Evolutionary conservation across 2,113 vertebrate genomes (phyloP).

Genomic region (Macquaria ambigua): DNA sequence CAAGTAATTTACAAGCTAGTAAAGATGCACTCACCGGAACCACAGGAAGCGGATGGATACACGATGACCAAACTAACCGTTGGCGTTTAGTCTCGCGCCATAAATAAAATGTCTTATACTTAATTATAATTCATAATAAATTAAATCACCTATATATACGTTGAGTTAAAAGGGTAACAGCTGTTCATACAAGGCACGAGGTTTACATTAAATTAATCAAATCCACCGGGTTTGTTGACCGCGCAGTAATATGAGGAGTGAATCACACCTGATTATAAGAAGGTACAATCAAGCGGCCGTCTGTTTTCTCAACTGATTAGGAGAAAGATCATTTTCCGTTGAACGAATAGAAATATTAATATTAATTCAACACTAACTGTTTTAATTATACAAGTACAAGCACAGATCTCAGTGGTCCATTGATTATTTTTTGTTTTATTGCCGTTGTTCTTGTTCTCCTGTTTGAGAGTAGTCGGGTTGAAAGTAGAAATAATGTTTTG

Average conservation of each 20-base stretch:
- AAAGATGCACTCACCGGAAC: not conserved
- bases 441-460: not conserved
- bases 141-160: not conserved
- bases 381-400: not conserved
- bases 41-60: not conserved
- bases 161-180: not conserved
- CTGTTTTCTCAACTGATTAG: too few species aligned
- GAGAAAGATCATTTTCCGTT: not conserved
- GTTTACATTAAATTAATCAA: not conserved
- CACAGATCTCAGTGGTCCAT: not conserved
- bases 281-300: not conserved
- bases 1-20: not conserved
- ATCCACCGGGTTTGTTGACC: not conserved
- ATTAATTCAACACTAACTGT: not conserved
- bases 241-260: not conserved
- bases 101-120: not conserved
- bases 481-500: not conserved
- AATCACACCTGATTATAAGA: not conserved
- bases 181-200: fast-evolving
- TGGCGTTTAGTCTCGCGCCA: not conserved
- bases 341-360: not conserved
- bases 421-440: not conserved
- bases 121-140: not conserved
- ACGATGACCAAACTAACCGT: not conserved
- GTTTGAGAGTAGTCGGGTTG: not conserved